Conservation (phyloP, 2,888 invertebrate genomes). For the Tipula unca region DNA sequence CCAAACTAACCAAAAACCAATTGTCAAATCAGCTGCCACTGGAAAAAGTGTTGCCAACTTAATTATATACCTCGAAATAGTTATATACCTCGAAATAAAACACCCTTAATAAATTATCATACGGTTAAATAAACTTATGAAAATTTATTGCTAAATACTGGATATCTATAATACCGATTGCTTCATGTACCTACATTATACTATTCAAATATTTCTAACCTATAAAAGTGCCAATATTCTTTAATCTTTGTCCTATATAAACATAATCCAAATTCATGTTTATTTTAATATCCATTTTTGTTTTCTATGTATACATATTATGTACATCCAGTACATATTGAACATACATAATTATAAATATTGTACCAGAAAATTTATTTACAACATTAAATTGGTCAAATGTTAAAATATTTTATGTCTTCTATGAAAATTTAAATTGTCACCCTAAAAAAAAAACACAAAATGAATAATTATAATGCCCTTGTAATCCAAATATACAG, state of each 20-base stretch:
- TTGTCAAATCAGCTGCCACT: no score
- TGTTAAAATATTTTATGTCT: not conserved
- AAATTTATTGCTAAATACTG: not conserved
- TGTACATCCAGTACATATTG: not conserved
- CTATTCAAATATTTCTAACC: not conserved
- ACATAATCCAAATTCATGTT: not conserved
- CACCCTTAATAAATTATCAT: no score
- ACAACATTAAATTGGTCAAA: not conserved
- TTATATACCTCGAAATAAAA: no score
- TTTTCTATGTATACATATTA: not conserved
- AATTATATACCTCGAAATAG: no score
- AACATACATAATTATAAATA: not conserved
- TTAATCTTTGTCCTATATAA: not conserved
- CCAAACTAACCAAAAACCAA: no score
- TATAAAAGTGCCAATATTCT: not conserved
- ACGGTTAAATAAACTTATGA: no score
- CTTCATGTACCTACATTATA: not conserved
- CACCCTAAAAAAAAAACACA: not conserved
- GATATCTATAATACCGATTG: not conserved
- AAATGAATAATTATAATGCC: not conserved
- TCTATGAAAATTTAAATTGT: not conserved
- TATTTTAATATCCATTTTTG: not conserved
- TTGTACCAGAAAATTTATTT: not conserved
- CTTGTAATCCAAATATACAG: not conserved
- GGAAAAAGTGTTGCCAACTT: no score